Evolutionary conservation across 2,888 invertebrate genomes (phyloP).

Genomic region (Pristionchus arcanus): DNA sequence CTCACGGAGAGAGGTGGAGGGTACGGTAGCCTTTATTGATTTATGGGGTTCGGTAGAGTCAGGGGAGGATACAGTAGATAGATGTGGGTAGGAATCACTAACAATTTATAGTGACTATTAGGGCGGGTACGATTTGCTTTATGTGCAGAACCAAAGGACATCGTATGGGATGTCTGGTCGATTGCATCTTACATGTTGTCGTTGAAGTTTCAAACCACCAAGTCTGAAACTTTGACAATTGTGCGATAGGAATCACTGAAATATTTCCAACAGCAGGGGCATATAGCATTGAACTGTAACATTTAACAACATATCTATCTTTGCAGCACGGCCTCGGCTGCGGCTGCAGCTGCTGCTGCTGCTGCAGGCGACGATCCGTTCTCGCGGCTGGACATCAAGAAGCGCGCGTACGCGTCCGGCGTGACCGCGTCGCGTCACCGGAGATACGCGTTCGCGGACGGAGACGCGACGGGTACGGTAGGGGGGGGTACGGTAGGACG

Average conservation of each 20-base stretch:
- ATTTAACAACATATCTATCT: not conserved
- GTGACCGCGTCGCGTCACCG: conserved; percentile 36
- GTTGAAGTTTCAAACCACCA: not conserved
- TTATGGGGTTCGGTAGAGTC: not conserved
- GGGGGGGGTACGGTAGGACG: not conserved
- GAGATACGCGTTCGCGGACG: conserved; percentile 52
- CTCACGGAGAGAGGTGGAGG: not conserved
- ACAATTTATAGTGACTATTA: not conserved
- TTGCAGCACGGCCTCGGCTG: not conserved
- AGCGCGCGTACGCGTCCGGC: conserved; percentile 40
- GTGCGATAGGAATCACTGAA: too few relatives aligned
- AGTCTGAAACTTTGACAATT: not conserved
- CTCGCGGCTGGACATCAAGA: conserved; percentile 29
- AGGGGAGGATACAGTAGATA: not conserved
- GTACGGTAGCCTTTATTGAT: not conserved
- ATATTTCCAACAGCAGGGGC: too few relatives aligned
- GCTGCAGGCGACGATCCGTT: not conserved
- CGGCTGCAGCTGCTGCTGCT: not conserved
- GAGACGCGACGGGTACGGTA: conserved; percentile 14
- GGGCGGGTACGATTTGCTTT: too few relatives aligned
- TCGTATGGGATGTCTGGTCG: too few relatives aligned
- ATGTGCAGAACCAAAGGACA: too few relatives aligned
- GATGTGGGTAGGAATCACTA: not conserved
- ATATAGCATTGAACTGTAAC: too few relatives aligned
- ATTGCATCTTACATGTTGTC: not conserved